Base-by-base conservation (phyloP, 1,140 invertebrate species). In the Bradysia coprophila region DNA sequence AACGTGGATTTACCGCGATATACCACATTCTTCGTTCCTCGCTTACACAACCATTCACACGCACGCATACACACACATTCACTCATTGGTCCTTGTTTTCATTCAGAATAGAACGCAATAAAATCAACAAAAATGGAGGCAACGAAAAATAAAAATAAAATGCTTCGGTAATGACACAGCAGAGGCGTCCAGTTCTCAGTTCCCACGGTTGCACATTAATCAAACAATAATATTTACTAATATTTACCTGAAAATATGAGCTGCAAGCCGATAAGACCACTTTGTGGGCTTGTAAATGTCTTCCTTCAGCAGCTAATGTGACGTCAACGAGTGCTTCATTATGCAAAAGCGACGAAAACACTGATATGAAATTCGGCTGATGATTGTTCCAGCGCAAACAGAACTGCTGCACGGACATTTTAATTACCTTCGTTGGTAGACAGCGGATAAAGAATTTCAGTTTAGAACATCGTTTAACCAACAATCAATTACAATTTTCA, bases 301-400 rank as follows among this genome's bases (percentile, higher is more conserved):
- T 74, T 9, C 85, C 84, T 57, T 88, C 84, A 6, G 82, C 81
- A 15, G 83, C 83, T 34, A 90, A 66, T 6, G 84, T 88, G n/a
- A 88, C 83, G 60, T 88, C 85, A 28, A 87, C 82, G 45, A 89
- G 57, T n/a, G 79, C 76, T 55, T 86, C 80, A 54, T 75, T 83
- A 51, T 75, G 78, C 40, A 87, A 63, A 41, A 88, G 61, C 50
- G 71, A 76, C 21, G 79, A 81, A 61, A 88, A 88, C 48, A 85
- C 82, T 1, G 81, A 81, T 49, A 87, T 84, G 53, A 88, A 83
- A 59, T 89, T 88, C 13, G 82, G 81, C 51, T 84, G 81, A 66
- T 89, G 84, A 64, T 87, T 86, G 62, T 88, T 87, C 84, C 85
- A 88, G 42, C 82, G 70, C 45, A 88, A 64, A 59, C 82, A 86